phyloP scores from a whole-genome alignment of 2,113 vertebrate species.

The Chaetodon trifascialis region DNA sequence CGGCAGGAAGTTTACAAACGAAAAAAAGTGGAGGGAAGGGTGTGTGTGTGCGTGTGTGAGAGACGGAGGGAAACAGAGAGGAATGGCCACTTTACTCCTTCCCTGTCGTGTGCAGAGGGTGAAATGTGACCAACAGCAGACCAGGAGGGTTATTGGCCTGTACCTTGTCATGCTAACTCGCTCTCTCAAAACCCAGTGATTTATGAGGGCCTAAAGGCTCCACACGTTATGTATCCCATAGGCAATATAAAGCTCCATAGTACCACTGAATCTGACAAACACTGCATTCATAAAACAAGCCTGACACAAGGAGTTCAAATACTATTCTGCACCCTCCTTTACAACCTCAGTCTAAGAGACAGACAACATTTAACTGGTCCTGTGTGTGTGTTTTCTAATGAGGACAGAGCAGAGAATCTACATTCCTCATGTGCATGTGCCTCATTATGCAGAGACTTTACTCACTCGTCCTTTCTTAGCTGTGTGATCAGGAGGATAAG shows the following conservation, averaged over 20 bases:
- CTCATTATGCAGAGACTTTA: conserved; percentile 63
- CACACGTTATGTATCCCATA: conserved; percentile 60
- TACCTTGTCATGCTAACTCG: conserved; percentile 66
- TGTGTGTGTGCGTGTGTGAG: conserved; percentile 23
- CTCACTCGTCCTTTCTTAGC: conserved; percentile 31
- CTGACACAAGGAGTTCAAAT: conserved; percentile 46
- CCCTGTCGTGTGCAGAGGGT: conserved; percentile 61
- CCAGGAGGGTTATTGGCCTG: conserved; percentile 67
- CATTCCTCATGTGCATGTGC: conserved; percentile 82
- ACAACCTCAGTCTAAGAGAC: conserved; percentile 13
- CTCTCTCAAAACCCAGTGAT: conserved; percentile 65
- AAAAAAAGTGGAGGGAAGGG: conserved; percentile 61
- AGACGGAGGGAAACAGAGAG: conserved; percentile 40
- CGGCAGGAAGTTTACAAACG: conserved; percentile 87
- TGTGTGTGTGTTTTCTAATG: conserved; percentile 66
- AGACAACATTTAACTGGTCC: conserved; percentile 50
- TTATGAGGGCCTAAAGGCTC: conserved; percentile 65
- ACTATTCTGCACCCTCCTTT: conserved; percentile 14
- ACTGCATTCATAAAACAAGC: conserved; percentile 63
- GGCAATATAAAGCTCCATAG: conserved; percentile 64
- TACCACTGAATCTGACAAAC: conserved; percentile 64
- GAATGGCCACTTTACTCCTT: conserved; percentile 45
- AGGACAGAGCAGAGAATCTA: conserved; percentile 57
- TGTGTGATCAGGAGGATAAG: conserved; percentile 34
- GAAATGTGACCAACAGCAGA: conserved; percentile 79